Evolutionary conservation across 2,888 invertebrate genomes (phyloP), one percentile per base, ranked within the genome.

Genomic region (Ephialtes manifestator): DNA sequence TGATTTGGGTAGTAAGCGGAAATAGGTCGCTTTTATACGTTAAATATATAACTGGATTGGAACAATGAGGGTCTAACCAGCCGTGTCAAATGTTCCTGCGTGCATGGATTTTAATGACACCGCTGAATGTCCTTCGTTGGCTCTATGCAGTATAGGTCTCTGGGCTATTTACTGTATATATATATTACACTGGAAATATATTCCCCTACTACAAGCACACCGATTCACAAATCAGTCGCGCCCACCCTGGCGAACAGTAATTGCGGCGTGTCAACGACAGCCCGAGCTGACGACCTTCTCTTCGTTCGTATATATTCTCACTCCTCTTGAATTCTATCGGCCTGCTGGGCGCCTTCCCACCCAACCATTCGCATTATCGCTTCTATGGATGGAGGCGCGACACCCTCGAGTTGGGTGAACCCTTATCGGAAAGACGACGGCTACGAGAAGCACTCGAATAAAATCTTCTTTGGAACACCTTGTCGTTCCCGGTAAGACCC

Each of bases 211-310:
- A 83, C 53, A 46, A 78, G 53, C 67, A 55, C 76, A 82, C 82
- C 79, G 79, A 85, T 85, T 82, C 79, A 71, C 82, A 82, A 82
- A 82, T 85, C 81, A 85, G 79, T 43, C 58, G 71, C 39, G 8
- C 76, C 77, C 84, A 46, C 71, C 75, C 43, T 43, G 79, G 60
- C 76, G 79, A 85, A 85, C 85, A 71, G 85, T 85, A 85, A 85
- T 85, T 85, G 85, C 85, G 79, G 85, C 82, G 85, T 85, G 85
- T 85, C 85, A 82, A 82, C 79, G 85, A 82, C 85, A 85, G 82
- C 39, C 53, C 74, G 35, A 74, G 48, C 70, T 53, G 65, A 75
- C 74, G 63, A 51, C 65, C 24, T 65, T 65, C 68, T 20, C 68
- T 24, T 74, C 63, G 46, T 53, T 63, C 35, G n/a, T 18, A n/a